Conservation (phyloP, 2,888 invertebrate genomes). For the Endomychus coccineus region DNA sequence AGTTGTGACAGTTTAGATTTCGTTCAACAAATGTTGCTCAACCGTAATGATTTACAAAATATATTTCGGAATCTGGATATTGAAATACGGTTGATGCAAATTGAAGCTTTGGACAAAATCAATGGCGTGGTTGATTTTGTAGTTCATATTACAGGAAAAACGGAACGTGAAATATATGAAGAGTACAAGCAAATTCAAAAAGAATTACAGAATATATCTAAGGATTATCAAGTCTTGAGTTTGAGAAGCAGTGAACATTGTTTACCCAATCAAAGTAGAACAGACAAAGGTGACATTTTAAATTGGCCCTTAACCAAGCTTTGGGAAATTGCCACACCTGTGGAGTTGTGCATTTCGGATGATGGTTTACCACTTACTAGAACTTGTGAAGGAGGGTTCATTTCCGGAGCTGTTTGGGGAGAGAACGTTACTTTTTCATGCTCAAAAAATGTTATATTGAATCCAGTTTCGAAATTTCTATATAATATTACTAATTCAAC, state of each 20-base stretch:
- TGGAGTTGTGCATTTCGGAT: constrained; percentile 51
- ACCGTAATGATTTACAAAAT: background rate
- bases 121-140: constrained; percentile 37
- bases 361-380: constrained; percentile 53
- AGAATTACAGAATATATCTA: constrained; percentile 12
- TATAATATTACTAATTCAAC: constrained; percentile 22
- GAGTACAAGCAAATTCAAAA: constrained; percentile 18
- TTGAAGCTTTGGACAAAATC: constrained; percentile 39
- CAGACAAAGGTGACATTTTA: constrained; percentile 12
- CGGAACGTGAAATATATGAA: constrained; percentile 10
- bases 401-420: constrained; percentile 53
- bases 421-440: constrained; percentile 15
- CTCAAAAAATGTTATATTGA: constrained; percentile 4
- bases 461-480: constrained; percentile 5
- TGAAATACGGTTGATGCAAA: constrained; percentile 45
- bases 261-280: constrained; percentile 26
- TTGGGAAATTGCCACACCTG: constrained; percentile 48
- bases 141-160: constrained; percentile 42
- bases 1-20: constrained; percentile 9
- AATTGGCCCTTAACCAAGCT: constrained; percentile 48
- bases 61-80: constrained; percentile 6
- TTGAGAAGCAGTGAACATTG: constrained; percentile 34
- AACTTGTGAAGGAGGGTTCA: constrained; percentile 52
- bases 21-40: background rate
- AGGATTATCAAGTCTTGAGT: constrained; percentile 18